Percentiles rank a stretch among this genome's conserved stretches.
phyloP scores from a whole-genome alignment of 2,888 invertebrate species.

The Eupithecia exiguata region DNA sequence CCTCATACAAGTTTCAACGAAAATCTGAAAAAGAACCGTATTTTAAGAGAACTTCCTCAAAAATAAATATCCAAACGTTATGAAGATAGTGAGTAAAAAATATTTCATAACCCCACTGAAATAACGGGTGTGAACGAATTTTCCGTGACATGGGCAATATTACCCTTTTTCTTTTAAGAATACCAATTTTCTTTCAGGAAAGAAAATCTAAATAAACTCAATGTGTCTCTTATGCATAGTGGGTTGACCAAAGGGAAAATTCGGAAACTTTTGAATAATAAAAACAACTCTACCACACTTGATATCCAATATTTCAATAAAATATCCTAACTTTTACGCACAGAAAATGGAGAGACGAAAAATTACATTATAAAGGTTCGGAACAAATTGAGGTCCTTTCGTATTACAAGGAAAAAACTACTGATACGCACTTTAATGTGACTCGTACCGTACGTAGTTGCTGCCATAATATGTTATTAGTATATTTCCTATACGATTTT shows the following conservation, averaged over 20 bases:
- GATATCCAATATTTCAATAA: conserved; percentile 83
- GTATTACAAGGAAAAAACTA: conserved; percentile 56
- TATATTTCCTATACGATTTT: not conserved
- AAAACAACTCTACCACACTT: conserved; percentile 77
- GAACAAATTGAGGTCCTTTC: conserved; percentile 69
- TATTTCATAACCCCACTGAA: conserved; percentile 46
- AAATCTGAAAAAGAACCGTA: not conserved
- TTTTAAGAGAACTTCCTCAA: not conserved
- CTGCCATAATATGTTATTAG: not conserved
- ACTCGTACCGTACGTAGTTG: conserved; percentile 5
- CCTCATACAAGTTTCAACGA: not conserved
- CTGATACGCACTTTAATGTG: conserved; percentile 31
- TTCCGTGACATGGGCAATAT: conserved; percentile 56
- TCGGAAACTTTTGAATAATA: conserved; percentile 74
- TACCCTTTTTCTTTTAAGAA: conserved; percentile 58
- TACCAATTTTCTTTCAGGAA: conserved; percentile 59
- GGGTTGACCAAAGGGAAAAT: conserved; percentile 55
- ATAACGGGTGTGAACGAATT: conserved; percentile 50
- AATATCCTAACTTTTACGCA: conserved; percentile 70
- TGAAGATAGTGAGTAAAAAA: conserved; percentile 42
- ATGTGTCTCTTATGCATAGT: conserved; percentile 61
- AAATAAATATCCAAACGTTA: conserved; percentile 30
- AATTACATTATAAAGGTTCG: conserved; percentile 80
- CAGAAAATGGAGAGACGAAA: conserved; percentile 77
- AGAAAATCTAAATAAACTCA: conserved; percentile 67